These are phyloP conservation scores for Platyura marginata DNA, from an alignment of 1,140 invertebrate species.

Conservation along the genomic window DNA sequence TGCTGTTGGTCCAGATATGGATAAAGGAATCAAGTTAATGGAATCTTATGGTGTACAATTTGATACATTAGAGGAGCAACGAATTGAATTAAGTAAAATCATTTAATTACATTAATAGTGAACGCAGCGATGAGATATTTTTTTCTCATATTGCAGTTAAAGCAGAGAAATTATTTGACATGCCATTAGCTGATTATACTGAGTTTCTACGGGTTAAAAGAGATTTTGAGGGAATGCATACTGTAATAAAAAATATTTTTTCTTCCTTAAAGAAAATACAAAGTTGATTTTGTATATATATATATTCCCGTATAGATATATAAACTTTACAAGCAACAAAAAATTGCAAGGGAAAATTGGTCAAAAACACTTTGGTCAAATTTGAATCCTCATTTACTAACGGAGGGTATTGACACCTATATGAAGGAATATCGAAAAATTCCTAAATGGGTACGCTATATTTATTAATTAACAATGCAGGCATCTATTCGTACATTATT, in stretches of 20 bases:
- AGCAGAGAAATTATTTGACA: constrained; percentile 71
- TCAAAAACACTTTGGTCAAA: constrained; percentile 72
- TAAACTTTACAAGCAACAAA: constrained; percentile 60
- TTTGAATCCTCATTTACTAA: constrained; percentile 60
- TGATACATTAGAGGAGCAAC: constrained; percentile 40
- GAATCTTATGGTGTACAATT: constrained; percentile 50
- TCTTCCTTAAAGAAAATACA: too few species aligned
- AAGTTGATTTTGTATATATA: too few species aligned
- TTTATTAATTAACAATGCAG: too few species aligned
- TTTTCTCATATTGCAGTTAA: constrained; percentile 29
- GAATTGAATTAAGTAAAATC: constrained; percentile 42
- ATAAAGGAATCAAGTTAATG: constrained; percentile 48
- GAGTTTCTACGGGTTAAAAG: constrained; percentile 47
- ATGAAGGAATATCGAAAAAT: constrained; percentile 52
- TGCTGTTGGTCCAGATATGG: constrained; percentile 53
- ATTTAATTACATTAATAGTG: too few species aligned
- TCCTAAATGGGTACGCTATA: constrained; percentile 25
- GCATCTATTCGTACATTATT: background rate
- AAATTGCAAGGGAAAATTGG: constrained; percentile 57
- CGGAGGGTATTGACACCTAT: constrained; percentile 73
- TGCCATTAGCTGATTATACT: constrained; percentile 62
- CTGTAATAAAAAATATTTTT: too few species aligned
- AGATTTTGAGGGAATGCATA: constrained; percentile 52
- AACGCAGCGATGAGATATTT: too few species aligned
- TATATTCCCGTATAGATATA: constrained; percentile 49